These are phyloP conservation scores for Drosophila nigrodunni DNA, from an alignment of 1,140 invertebrate species.

Conservation along the genomic window DNA sequence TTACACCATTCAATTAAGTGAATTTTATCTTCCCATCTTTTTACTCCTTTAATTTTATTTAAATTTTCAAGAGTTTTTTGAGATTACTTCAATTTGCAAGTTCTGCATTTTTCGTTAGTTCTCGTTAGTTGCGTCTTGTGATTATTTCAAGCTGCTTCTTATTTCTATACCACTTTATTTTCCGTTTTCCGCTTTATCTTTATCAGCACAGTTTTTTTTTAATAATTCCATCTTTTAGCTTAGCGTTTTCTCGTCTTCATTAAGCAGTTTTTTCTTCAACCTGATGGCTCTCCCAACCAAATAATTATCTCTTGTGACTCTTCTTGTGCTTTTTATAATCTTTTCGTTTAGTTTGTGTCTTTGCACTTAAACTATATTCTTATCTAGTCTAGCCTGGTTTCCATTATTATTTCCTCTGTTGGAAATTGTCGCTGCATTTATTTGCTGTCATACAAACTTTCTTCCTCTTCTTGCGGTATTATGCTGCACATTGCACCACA, in stretches of 20 bases:
- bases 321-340: not conserved
- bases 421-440: conserved; percentile 34
- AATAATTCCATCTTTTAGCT: not conserved
- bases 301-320: not conserved
- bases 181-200: not conserved
- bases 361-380: not conserved
- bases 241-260: conserved; percentile 2
- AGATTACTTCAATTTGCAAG: not conserved
- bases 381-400: not conserved
- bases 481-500: conserved; percentile 31
- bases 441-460: conserved; percentile 14
- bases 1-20: not conserved
- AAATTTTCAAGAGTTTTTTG: not conserved
- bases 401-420: not conserved
- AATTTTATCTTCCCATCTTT: not conserved
- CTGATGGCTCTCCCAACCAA: not conserved
- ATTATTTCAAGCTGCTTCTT: not conserved
- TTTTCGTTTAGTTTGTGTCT: not conserved
- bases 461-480: not conserved
- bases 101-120: too few species aligned
- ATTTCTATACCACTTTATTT: not conserved
- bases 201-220: not conserved
- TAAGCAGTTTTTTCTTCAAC: conserved; percentile 20
- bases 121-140: not conserved
- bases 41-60: not conserved